Base-by-base conservation (phyloP, 2,113 vertebrate genomes). In the Holacanthus passer region DNA sequence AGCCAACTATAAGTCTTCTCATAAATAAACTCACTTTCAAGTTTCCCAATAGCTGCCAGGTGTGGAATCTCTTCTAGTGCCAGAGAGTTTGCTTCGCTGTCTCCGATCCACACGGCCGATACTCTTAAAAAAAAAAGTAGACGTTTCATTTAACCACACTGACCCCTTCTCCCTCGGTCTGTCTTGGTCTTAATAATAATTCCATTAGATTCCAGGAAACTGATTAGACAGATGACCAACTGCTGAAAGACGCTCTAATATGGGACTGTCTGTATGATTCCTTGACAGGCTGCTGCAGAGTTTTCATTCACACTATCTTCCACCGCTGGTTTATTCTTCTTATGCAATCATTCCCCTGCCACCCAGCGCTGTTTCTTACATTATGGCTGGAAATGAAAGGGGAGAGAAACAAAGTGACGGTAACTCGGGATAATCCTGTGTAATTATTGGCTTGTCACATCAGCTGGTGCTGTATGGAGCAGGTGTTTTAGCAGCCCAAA, bases 361-460 rank as follows among this genome's bases (percentile, higher is more conserved):
- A 50, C 71, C 68, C 76, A 77, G 53, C 62, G 27, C 37, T 67
- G 17, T 67, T 84, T 86, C 83, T 87, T 87, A 65, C 70, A 85
- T 84, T 80, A 70, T 14, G 22, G 55, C 59, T 81, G 56, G 81
- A 85, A 86, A 90, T 93, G 81, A 94, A 93, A 93, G 88, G 86
- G 75, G 65, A 73, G 78, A 65, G 87, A 94, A 87, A 92, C 90
- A 91, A 81, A 84, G 88, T 83, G 70, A 73, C 48, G 74, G 73
- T 86, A 88, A 81, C 75, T 67, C 56, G 53, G 71, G 83, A 74
- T 91, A 90, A 93, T 90, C 89, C 79, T 19, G 71, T 60, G 67
- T 94, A 93, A 95, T 94, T 92, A 93, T 84, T 71, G 86, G 71
- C 81, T 88, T 83, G 85, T 75, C 82, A 84, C 79, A 88, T 94